Evolutionary conservation across 2,888 invertebrate species (phyloP).

Genomic region (Diloba caeruleocephala): DNA sequence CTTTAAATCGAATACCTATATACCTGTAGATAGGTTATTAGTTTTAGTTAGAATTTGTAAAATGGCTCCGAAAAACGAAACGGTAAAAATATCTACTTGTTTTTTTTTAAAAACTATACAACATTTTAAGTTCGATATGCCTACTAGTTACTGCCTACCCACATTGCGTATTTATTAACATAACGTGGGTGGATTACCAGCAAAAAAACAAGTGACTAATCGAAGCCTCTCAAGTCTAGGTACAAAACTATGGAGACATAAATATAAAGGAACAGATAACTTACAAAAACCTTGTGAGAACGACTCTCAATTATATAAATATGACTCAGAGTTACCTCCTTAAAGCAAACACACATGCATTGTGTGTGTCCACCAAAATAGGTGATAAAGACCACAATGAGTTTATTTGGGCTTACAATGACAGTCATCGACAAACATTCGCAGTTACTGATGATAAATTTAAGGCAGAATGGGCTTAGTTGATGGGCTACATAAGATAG

Average conservation of each 20-base stretch:
- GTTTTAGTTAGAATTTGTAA: too few species aligned
- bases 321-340: slow-evolving; percentile 41
- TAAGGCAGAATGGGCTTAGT: slow-evolving; percentile 23
- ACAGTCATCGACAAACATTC: slow-evolving; percentile 14
- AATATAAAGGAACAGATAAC: slow-evolving; percentile 8
- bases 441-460: slow-evolving; percentile 22
- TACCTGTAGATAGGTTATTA: too few species aligned
- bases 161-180: slow-evolving; percentile 1
- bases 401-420: slow-evolving; percentile 25
- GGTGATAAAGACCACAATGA: slow-evolving; percentile 32
- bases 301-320: slow-evolving; percentile 1
- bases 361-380: slow-evolving; percentile 33
- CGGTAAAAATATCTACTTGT: too few species aligned
- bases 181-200: slow-evolving; percentile 26
- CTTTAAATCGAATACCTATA: too few species aligned
- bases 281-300: slow-evolving; percentile 7
- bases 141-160: too few species aligned
- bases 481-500: slow-evolving; percentile 21
- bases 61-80: too few species aligned
- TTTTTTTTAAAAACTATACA: too few species aligned
- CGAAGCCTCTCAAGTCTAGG: slow-evolving; percentile 5
- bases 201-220: slow-evolving; percentile 20
- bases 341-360: slow-evolving; percentile 24
- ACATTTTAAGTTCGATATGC: too few species aligned
- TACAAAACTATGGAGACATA: slow-evolving; percentile 9